These are phyloP conservation scores for Anableps anableps DNA, from an alignment of 2,797 vertebrate species.

Conservation along the genomic window DNA sequence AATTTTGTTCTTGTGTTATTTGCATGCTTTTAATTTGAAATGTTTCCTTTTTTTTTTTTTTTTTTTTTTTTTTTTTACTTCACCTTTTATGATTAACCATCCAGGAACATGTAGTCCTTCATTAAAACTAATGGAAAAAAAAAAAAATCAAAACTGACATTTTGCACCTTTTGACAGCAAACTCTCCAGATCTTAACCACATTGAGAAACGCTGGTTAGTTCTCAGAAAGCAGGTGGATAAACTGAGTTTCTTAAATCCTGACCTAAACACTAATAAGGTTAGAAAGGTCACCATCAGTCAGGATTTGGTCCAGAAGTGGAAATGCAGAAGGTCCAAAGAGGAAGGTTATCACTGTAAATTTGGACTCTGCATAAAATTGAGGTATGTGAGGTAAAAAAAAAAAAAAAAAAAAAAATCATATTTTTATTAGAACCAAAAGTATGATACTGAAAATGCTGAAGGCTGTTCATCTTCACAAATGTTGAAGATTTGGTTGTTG, in stretches of 20 bases:
- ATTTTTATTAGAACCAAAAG: not conserved
- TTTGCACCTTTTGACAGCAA: not conserved
- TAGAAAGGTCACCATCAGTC: not conserved
- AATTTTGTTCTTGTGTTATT: too few relatives aligned
- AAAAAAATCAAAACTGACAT: too few relatives aligned
- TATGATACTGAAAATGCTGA: not conserved
- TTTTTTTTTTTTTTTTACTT: too few relatives aligned
- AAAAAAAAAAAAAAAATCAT: not conserved
- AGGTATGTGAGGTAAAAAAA: not conserved
- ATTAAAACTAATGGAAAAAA: too few relatives aligned
- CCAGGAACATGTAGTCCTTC: too few relatives aligned
- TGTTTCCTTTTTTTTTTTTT: too few relatives aligned
- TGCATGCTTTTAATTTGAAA: too few relatives aligned
- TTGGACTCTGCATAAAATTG: not conserved
- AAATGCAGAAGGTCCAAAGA: not conserved
- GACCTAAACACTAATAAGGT: not conserved
- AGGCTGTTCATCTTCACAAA: too few relatives aligned
- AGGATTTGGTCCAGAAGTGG: not conserved
- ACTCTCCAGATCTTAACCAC: not conserved
- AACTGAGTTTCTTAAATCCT: not conserved
- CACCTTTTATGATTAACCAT: too few relatives aligned
- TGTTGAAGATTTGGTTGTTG: not conserved
- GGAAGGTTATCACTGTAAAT: not conserved
- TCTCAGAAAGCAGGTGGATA: not conserved
- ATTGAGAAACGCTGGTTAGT: not conserved